Conservation (phyloP, 2,113 vertebrate species). For the Ibidorhyncha struthersii region DNA sequence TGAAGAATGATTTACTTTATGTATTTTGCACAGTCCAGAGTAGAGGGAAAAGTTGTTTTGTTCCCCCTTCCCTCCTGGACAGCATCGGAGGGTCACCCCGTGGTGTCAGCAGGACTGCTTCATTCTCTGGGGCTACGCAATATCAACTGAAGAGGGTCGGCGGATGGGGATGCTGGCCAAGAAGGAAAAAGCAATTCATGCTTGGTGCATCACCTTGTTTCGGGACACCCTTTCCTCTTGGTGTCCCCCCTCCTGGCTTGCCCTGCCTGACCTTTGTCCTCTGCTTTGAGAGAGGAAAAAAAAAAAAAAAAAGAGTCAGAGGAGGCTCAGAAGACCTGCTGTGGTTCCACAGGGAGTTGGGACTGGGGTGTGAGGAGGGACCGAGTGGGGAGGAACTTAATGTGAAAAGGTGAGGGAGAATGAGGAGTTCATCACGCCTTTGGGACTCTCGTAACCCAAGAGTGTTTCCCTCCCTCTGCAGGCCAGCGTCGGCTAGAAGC, state of each 20-base stretch:
- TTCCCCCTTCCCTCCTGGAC: neutral
- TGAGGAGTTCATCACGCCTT: no score
- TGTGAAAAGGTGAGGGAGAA: neutral
- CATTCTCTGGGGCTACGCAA: neutral
- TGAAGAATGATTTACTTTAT: accelerated
- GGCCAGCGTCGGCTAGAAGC: neutral
- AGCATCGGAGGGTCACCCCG: accelerated
- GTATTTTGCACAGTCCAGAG: neutral
- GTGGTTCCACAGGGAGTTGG: neutral
- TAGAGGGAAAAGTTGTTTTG: no score
- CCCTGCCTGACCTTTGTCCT: neutral
- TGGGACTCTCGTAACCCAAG: neutral
- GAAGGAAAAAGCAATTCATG: accelerated
- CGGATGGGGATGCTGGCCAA: neutral
- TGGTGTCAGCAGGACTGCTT: neutral
- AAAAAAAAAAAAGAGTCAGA: no score
- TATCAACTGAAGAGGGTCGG: neutral
- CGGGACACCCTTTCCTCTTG: neutral
- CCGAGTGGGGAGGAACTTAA: neutral
- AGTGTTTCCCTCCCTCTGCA: neutral
- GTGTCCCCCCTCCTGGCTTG: neutral
- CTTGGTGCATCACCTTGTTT: neutral
- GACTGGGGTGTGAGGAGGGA: neutral
- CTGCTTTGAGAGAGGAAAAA: neutral
- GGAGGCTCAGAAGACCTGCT: neutral